These are phyloP conservation scores for Neogale vison DNA, from an alignment of 2,113 vertebrate species.

Conservation along the genomic window DNA sequence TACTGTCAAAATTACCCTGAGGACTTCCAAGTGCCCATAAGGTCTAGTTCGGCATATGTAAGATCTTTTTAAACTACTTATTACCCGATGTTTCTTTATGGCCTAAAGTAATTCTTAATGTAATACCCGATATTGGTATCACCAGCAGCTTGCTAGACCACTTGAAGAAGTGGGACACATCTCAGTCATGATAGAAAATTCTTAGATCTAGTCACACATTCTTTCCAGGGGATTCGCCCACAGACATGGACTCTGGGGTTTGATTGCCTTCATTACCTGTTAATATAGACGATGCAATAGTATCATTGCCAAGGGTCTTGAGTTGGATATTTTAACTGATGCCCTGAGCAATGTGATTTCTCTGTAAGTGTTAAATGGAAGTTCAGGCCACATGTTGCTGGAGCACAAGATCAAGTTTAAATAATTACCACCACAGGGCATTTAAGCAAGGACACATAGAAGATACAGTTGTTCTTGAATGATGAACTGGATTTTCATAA, in stretches of 20 bases:
- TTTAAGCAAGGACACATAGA: not conserved
- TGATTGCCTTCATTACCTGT: not conserved
- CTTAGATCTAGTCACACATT: not conserved
- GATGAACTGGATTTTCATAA: constrained; percentile 7
- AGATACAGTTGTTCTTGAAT: not conserved
- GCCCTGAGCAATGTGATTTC: not conserved
- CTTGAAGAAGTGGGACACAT: not conserved
- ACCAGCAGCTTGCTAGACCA: not conserved
- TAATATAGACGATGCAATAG: not conserved
- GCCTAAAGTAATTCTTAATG: not conserved
- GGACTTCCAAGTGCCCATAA: not conserved
- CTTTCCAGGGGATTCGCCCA: not conserved
- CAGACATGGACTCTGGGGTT: not conserved
- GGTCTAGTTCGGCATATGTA: not conserved
- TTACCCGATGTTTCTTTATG: not conserved
- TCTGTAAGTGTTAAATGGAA: not conserved
- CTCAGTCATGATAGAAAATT: not conserved
- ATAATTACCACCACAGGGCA: not conserved
- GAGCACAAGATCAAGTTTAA: not conserved
- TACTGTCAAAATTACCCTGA: not conserved
- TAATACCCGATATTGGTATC: not conserved
- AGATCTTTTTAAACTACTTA: not conserved
- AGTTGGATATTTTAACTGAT: not conserved
- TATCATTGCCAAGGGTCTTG: not conserved
- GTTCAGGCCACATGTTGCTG: not conserved